phyloP scores from a whole-genome alignment of 2,888 invertebrate species.

The Spodoptera exigua region DNA sequence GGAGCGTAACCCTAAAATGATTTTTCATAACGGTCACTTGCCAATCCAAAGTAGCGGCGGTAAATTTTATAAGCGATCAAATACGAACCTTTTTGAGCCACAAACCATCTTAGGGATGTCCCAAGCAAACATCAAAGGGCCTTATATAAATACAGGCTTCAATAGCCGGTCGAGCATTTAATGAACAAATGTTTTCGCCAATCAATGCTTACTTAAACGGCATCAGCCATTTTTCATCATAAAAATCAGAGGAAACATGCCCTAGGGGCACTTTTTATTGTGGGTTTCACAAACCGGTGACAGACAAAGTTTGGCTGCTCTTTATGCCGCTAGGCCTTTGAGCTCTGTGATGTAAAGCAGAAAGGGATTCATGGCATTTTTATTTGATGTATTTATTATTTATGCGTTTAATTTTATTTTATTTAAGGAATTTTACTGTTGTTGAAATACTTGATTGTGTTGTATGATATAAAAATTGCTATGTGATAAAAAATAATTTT shows the following conservation, averaged over 20 bases:
- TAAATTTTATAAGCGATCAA: conserved; percentile 58
- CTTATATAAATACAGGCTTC: conserved; percentile 42
- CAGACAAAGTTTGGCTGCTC: conserved; percentile 78
- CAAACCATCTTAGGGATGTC: conserved; percentile 48
- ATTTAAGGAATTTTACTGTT: too few species aligned
- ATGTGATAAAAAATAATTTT: too few species aligned
- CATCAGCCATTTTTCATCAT: conserved; percentile 80
- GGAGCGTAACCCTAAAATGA: conserved; percentile 29
- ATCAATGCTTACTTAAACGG: conserved; percentile 68
- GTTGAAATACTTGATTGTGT: too few species aligned
- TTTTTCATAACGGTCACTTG: conserved; percentile 43
- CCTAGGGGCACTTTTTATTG: conserved; percentile 72
- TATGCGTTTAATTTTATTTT: conserved; percentile 1
- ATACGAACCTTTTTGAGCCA: conserved; percentile 50
- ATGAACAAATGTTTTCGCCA: conserved; percentile 79
- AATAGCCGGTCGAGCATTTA: conserved; percentile 65
- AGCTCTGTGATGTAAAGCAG: conserved; percentile 52
- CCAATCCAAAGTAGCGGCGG: conserved; percentile 35
- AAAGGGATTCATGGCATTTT: conserved; percentile 56
- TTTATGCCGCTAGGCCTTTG: conserved; percentile 70
- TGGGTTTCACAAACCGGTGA: conserved; percentile 69
- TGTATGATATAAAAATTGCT: too few species aligned
- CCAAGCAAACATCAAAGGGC: conserved; percentile 53
- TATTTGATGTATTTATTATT: conserved; percentile 25
- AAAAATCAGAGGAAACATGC: conserved; percentile 71